Percentiles rank a stretch among this genome's conserved stretches.
phyloP scores from a whole-genome alignment of 2,888 invertebrate species.

The Nephrotoma appendiculata region DNA sequence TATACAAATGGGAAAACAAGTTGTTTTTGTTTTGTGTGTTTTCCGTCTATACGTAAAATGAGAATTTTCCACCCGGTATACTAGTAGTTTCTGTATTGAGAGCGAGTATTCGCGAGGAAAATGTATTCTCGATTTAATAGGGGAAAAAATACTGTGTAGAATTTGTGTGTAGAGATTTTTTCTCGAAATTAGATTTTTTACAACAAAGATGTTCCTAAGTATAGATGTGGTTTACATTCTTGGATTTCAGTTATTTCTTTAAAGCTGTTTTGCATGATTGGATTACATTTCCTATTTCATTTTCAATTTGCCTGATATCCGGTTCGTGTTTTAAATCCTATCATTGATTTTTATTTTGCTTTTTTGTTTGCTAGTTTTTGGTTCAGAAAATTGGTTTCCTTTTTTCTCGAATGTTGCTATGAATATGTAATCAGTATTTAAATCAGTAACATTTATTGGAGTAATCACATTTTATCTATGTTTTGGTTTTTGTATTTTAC shows the following conservation, averaged over 20 bases:
- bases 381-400: background rate
- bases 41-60: background rate
- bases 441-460: too few relatives aligned
- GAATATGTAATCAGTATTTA: background rate
- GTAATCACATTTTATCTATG: too few relatives aligned
- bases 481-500: too few relatives aligned
- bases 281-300: background rate
- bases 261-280: background rate
- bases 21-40: background rate
- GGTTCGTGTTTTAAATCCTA: background rate
- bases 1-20: background rate
- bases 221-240: background rate
- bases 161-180: background rate
- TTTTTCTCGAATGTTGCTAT: background rate
- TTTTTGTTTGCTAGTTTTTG: background rate
- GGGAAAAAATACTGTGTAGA: background rate
- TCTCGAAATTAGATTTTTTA: background rate
- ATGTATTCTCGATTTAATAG: background rate
- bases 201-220: background rate
- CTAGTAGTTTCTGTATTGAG: background rate
- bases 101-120: background rate
- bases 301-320: background rate
- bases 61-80: background rate
- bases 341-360: background rate
- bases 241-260: background rate